Evolutionary conservation across 64 coral and sea anemone genomes (phyloP).

Genomic region (Catalaphyllia jardinei): DNA sequence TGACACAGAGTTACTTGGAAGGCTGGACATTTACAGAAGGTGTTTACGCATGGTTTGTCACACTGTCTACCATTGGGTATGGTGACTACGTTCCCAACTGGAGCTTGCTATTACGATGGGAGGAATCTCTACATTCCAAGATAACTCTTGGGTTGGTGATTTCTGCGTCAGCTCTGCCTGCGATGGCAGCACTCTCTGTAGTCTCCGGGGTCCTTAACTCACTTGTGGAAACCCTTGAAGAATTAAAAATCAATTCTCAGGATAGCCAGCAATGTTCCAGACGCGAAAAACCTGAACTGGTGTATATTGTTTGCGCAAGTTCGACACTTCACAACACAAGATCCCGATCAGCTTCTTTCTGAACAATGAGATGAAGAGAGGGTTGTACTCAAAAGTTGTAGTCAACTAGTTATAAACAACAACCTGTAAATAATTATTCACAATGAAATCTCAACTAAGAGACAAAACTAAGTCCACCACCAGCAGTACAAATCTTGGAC

Average conservation of each 20-base stretch:
- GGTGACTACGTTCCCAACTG: constrained; percentile 38
- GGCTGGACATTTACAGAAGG: constrained; percentile 53
- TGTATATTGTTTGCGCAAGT: too few relatives aligned
- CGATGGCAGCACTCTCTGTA: not conserved
- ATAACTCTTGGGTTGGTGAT: not conserved
- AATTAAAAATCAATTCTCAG: not conserved
- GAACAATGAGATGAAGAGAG: too few relatives aligned
- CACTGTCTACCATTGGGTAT: constrained; percentile 41
- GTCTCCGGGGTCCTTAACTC: not conserved
- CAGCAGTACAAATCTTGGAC: too few relatives aligned
- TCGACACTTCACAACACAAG: not conserved
- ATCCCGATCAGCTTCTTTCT: too few relatives aligned
- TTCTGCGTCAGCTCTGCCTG: not conserved
- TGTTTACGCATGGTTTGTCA: constrained; percentile 34
- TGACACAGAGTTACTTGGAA: constrained; percentile 11
- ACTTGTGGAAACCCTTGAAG: constrained; percentile 6
- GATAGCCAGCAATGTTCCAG: not conserved
- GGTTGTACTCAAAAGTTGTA: too few relatives aligned
- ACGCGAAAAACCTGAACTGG: too few relatives aligned
- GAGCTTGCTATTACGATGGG: not conserved
- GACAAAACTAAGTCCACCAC: too few relatives aligned
- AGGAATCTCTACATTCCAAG: not conserved
- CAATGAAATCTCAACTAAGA: too few relatives aligned
- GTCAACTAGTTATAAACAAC: too few relatives aligned
- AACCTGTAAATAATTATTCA: too few relatives aligned